Base-by-base conservation (phyloP, 2,888 invertebrate species). In the Aleiodes alternator region DNA sequence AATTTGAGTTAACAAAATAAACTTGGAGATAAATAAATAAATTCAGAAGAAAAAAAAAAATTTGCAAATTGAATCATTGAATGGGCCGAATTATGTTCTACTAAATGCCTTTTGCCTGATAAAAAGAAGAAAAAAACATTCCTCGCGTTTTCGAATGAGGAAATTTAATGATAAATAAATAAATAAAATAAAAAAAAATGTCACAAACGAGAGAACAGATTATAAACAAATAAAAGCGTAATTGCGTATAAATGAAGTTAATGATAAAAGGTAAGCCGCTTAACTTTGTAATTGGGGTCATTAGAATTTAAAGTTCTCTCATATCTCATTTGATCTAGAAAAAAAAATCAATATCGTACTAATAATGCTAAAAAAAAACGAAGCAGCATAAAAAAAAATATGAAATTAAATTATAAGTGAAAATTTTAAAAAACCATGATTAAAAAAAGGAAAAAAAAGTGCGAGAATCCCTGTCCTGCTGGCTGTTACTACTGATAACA, bases 401-500 rank as follows among this genome's bases (percentile, higher is more conserved):
- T 64, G 12, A 31, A 29, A 53, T 31, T 23, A 34, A 23, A 50
- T 31, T 64, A 64, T 55, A 29, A 57, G 50, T 69, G 61, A 71
- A 69, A 69, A 43, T 50, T 23, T 34, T 43, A 69, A 57, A 69
- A 57, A 69, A 76, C 51, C 64, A 73, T 68, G 71, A 70, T 75
- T 16, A 74, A 76, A 76, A 76, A 76, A 80, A 82, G 72, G 80
- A 79, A 84, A 73, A 77, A 81, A 84, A 82, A 76, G 76, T 76
- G 14, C 76, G 77, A 79, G 72, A 86, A 82, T 84, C 82, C 83
- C 87, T 83, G 83, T 84, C 86, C 89, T 89, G 88, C 88, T 89
- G 88, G 86, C 87, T 89, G 88, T 88, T 88, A 85, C 86, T 85
- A 89, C 86, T 86, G 14, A 59, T 59, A 86, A 85, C 84, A 48